phyloP scores from a whole-genome alignment of 2,888 invertebrate genomes.

The Melanostoma scalare region DNA sequence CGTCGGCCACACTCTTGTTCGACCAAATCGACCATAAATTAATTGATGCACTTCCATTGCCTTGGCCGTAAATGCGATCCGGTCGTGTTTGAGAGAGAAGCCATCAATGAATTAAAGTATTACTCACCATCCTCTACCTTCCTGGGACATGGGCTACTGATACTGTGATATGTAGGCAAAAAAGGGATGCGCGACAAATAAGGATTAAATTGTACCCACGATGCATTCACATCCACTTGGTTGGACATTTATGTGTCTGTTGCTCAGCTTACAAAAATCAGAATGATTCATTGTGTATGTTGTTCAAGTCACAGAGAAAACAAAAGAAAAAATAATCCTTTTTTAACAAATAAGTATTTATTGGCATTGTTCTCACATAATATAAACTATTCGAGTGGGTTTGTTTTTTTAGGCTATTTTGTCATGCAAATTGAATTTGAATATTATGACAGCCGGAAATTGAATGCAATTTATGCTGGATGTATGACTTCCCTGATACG shows the following conservation, averaged over 20 bases:
- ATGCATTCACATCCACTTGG: slow-evolving; percentile 8
- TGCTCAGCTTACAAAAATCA: slow-evolving; percentile 1
- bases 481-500: slow-evolving; percentile 38
- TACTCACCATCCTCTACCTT: slow-evolving; percentile 31
- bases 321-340: background rate
- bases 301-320: slow-evolving; percentile 4
- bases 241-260: background rate
- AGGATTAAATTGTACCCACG: slow-evolving; percentile 50
- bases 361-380: too few species aligned
- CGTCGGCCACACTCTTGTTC: slow-evolving; percentile 62
- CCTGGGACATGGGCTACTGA: background rate
- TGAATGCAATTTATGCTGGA: slow-evolving; percentile 35
- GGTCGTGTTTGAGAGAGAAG: slow-evolving; percentile 22
- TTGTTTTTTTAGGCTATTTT: background rate
- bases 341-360: too few species aligned
- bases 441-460: slow-evolving; percentile 41
- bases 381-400: too few species aligned
- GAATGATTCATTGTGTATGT: slow-evolving; percentile 32
- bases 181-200: slow-evolving; percentile 44
- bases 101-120: slow-evolving; percentile 59
- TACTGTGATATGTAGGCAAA: background rate
- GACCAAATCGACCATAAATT: slow-evolving; percentile 67
- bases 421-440: slow-evolving; percentile 44
- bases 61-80: slow-evolving; percentile 42
- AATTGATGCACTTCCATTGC: slow-evolving; percentile 53